Conservation (phyloP, 2,797 vertebrate genomes). For the Oryzias dopingdopingensis region DNA sequence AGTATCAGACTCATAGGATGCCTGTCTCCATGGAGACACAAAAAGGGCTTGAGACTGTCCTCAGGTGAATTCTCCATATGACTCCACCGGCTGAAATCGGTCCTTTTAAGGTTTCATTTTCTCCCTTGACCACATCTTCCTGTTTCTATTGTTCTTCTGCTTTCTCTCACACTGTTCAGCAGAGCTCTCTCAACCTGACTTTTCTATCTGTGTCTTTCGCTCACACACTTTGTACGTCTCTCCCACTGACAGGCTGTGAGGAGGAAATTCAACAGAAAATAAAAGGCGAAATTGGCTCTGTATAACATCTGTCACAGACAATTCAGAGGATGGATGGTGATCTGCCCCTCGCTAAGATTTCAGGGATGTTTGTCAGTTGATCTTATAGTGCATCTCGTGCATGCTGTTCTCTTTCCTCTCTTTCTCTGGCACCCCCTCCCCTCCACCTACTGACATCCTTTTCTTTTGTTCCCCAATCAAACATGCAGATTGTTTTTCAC, state of each 20-base stretch:
- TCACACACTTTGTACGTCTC: conserved; percentile 49
- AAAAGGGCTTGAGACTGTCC: conserved; percentile 61
- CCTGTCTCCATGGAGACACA: conserved; percentile 74
- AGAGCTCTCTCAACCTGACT: conserved; percentile 25
- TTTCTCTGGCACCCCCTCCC: conserved; percentile 15
- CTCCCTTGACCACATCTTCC: conserved; percentile 58
- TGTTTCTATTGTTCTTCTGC: conserved; percentile 46
- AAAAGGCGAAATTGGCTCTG: conserved; percentile 55
- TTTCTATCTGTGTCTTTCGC: conserved; percentile 45
- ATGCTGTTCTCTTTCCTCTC: conserved; percentile 37
- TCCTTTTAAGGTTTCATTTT: conserved; percentile 72
- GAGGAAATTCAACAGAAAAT: conserved; percentile 52
- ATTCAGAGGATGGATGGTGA: conserved; percentile 42
- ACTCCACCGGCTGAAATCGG: conserved; percentile 60
- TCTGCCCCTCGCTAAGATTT: conserved; percentile 49
- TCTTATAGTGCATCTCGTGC: conserved; percentile 43
- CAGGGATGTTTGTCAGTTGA: conserved; percentile 62
- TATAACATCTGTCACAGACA: conserved; percentile 55
- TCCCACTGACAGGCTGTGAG: conserved; percentile 50
- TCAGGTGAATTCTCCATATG: conserved; percentile 69
- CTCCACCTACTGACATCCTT: conserved; percentile 18
- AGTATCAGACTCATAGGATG: conserved; percentile 54
- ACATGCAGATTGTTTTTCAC: conserved; percentile 23
- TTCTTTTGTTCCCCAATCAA: conserved; percentile 12
- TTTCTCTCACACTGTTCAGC: conserved; percentile 52